Evolutionary conservation across 2,888 invertebrate species (phyloP).

Genomic region (Drosophila infuscata): DNA sequence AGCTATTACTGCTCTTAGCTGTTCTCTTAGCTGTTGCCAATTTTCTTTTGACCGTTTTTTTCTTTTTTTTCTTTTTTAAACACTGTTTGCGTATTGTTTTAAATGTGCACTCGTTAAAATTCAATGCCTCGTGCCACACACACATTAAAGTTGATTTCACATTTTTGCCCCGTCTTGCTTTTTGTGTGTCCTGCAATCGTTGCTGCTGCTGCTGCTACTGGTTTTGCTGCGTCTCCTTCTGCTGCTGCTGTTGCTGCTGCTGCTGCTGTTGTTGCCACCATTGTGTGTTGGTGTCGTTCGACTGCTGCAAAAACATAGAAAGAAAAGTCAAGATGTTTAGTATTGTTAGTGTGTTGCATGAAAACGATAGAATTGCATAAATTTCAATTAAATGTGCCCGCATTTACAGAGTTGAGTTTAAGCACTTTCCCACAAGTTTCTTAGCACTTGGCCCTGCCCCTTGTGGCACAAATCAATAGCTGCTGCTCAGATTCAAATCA

Average conservation of each 20-base stretch:
- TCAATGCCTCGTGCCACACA: conserved; percentile 56
- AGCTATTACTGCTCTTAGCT: conserved; percentile 34
- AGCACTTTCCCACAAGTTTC: conserved; percentile 41
- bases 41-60: conserved; percentile 27
- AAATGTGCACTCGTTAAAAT: conserved; percentile 71
- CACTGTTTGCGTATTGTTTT: conserved; percentile 64
- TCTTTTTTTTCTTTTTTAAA: not conserved
- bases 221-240: not conserved
- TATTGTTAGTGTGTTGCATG: conserved; percentile 1
- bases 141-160: conserved; percentile 74
- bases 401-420: conserved; percentile 28
- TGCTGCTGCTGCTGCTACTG: conserved; percentile 1
- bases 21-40: conserved; percentile 21
- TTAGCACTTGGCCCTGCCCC: not conserved
- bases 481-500: conserved; percentile 69
- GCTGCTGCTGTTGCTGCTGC: not conserved
- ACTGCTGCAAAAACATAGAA: conserved; percentile 15
- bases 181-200: conserved; percentile 22
- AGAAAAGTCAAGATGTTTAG: not conserved
- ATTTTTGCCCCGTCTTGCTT: conserved; percentile 35
- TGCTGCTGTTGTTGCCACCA: conserved; percentile 3
- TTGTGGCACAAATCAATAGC: conserved; percentile 32
- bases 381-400: conserved; percentile 50
- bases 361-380: conserved; percentile 52
- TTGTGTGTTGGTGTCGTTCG: conserved; percentile 8